These are phyloP conservation scores for Drymodes brunneopygia DNA, from an alignment of 2,113 vertebrate genomes.

Conservation along the genomic window DNA sequence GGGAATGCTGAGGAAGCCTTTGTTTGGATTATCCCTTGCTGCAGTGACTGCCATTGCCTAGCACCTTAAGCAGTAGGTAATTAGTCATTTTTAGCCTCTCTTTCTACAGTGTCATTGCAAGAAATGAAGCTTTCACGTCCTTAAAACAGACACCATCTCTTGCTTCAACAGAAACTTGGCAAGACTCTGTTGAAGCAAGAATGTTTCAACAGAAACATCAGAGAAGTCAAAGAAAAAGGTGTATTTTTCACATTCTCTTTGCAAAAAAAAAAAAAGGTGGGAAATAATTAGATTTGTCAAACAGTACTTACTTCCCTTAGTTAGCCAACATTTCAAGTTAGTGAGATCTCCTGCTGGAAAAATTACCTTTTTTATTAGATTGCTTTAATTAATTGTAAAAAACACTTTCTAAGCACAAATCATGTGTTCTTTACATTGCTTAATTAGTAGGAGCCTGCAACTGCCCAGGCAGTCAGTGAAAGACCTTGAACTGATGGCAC, in stretches of 20 bases:
- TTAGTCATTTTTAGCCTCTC: not conserved
- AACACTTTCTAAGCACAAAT: not conserved
- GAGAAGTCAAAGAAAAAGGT: not conserved
- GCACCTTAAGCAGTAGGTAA: not conserved
- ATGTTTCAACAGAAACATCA: not conserved
- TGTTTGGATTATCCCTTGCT: not conserved
- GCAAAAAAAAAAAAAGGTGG: too few species aligned
- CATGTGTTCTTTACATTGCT: not conserved
- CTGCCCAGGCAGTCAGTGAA: not conserved
- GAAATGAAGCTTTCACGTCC: not conserved
- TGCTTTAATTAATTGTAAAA: not conserved
- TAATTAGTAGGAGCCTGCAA: not conserved
- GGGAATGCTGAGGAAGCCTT: constrained; percentile 10
- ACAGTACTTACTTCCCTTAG: not conserved
- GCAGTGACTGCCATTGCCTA: not conserved
- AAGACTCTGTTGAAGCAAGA: too few species aligned
- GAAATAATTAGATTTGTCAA: not conserved
- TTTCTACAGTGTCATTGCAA: not conserved
- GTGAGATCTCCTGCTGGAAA: not conserved
- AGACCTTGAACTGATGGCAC: not conserved
- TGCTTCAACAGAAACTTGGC: not conserved
- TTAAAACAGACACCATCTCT: not conserved
- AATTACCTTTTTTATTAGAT: not conserved
- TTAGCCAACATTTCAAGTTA: not conserved
- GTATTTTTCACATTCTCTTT: not conserved